A percentile compares a stretch with the other conserved stretches of the same genome.
phyloP scores from a whole-genome alignment of 2,888 invertebrate genomes.

The Drosophila emarginata region DNA sequence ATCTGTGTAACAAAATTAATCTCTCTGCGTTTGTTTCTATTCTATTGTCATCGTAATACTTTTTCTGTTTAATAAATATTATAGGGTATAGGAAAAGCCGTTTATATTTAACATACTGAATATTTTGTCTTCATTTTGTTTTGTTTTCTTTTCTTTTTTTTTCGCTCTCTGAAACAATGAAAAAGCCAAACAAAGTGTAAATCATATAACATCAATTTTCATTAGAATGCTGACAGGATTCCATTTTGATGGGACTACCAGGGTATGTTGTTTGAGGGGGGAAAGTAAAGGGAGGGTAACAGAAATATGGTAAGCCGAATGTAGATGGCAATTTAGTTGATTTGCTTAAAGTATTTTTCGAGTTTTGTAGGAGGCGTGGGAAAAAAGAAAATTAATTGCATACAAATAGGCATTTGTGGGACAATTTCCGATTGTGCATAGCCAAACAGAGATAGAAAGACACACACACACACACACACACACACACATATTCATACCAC shows the following conservation, averaged over 20 bases:
- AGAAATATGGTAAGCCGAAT: not conserved
- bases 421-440: slow-evolving; percentile 22
- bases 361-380: slow-evolving; percentile 16
- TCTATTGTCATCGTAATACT: no score
- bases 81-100: not conserved
- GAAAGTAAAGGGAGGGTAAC: not conserved
- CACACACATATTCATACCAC: not conserved
- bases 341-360: slow-evolving; percentile 50
- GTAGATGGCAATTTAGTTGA: slow-evolving; percentile 53
- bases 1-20: no score
- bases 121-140: not conserved
- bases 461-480: not conserved
- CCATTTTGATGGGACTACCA: slow-evolving; percentile 35
- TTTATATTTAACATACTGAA: not conserved
- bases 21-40: no score
- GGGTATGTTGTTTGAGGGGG: not conserved
- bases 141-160: not conserved
- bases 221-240: slow-evolving; percentile 62
- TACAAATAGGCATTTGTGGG: slow-evolving; percentile 58
- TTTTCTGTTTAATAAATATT: not conserved
- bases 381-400: slow-evolving; percentile 64
- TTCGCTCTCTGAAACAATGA: slow-evolving; percentile 11
- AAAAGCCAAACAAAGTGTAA: slow-evolving; percentile 63
- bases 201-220: slow-evolving; percentile 75
- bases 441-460: not conserved